Evolutionary conservation across 1,140 invertebrate genomes (phyloP).

Genomic region (Diabrotica undecimpunctata): DNA sequence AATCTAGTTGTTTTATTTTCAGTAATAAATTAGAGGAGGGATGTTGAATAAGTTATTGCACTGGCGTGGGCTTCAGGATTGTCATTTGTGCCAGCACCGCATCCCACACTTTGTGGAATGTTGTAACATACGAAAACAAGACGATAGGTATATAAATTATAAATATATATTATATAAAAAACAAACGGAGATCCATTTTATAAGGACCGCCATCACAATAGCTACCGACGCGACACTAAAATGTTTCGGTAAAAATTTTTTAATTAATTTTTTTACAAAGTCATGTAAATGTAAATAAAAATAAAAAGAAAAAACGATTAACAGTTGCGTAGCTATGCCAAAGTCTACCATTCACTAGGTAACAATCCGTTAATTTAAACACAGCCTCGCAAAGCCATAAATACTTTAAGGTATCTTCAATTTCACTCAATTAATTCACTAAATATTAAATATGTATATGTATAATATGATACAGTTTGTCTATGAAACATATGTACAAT

Average conservation of each 20-base stretch:
- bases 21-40: constrained; percentile 44
- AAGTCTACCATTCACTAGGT: constrained; percentile 36
- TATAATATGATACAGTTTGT: constrained; percentile 29
- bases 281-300: constrained; percentile 14
- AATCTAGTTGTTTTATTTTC: constrained; percentile 41
- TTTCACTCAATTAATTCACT: constrained; percentile 42
- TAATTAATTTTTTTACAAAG: constrained; percentile 34
- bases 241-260: constrained; percentile 39
- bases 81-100: constrained; percentile 35
- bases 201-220: constrained; percentile 43
- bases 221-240: constrained; percentile 43
- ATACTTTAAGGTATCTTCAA: constrained; percentile 45
- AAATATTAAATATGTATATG: constrained; percentile 36
- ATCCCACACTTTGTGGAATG: constrained; percentile 44
- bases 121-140: constrained; percentile 45
- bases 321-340: constrained; percentile 42
- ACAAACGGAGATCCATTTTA: constrained; percentile 33
- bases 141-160: constrained; percentile 46
- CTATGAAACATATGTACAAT: constrained; percentile 45
- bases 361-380: constrained; percentile 47
- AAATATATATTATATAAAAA: constrained; percentile 44
- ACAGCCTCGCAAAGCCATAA: constrained; percentile 47
- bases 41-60: constrained; percentile 42
- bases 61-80: constrained; percentile 43
- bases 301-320: constrained; percentile 40